phyloP scores from a whole-genome alignment of 2,797 vertebrate genomes.

The Kryptolebias ocellatus region DNA sequence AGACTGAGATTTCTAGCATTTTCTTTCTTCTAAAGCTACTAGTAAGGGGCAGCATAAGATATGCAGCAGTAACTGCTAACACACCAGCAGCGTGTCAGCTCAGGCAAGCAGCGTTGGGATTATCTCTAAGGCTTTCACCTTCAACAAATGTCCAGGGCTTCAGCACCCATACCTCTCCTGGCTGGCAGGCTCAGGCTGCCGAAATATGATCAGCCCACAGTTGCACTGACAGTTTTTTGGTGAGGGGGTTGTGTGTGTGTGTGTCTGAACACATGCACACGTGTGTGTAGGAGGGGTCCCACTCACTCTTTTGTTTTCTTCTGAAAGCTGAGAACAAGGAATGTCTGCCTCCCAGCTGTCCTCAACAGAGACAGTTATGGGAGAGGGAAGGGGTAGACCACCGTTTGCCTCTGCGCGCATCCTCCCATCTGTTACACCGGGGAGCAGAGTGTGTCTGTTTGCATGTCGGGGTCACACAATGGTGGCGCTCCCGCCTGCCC shows the following conservation, averaged over 20 bases:
- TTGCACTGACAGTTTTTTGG: constrained; percentile 63
- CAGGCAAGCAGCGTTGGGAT: constrained; percentile 41
- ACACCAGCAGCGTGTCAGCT: constrained; percentile 16
- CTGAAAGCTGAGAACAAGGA: constrained; percentile 80
- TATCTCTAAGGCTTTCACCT: constrained; percentile 69
- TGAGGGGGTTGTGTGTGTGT: constrained; percentile 7
- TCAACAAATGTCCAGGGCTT: constrained; percentile 57
- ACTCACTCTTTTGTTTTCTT: constrained; percentile 76
- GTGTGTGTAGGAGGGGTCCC: constrained; percentile 66
- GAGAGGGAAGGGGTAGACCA: constrained; percentile 54
- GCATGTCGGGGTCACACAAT: constrained; percentile 68
- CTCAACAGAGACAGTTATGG: constrained; percentile 53
- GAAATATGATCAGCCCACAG: constrained; percentile 70
- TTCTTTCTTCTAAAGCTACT: no score
- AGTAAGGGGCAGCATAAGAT: no score
- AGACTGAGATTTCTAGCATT: not conserved
- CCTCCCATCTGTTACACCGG: constrained; percentile 72
- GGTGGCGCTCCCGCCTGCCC: constrained; percentile 29
- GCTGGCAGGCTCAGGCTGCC: constrained; percentile 41
- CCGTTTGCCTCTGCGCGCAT: constrained; percentile 58
- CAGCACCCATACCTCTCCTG: constrained; percentile 39
- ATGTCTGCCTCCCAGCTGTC: constrained; percentile 85
- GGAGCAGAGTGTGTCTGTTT: constrained; percentile 43
- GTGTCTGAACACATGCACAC: constrained; percentile 67
- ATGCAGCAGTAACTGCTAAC: not conserved